Conservation (phyloP, 2,113 vertebrate genomes). For the Serilophus lunatus region DNA sequence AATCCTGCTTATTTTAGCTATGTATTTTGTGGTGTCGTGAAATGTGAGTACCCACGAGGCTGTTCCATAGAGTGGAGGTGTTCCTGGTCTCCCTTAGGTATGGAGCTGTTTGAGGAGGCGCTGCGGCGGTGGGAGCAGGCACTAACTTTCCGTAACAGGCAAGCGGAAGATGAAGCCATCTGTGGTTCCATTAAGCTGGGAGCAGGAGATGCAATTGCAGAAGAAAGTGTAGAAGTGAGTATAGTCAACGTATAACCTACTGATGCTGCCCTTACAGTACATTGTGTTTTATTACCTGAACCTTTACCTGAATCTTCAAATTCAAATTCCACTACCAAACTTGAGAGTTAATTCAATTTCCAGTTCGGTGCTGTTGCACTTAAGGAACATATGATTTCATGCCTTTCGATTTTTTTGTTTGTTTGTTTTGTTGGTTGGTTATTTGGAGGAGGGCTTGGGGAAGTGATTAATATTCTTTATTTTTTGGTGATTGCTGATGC, state of each 20-base stretch:
- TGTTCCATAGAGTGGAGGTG: neutral
- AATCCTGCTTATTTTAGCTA: neutral
- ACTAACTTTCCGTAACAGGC: conserved; percentile 84
- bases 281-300: neutral
- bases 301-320: neutral
- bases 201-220: conserved; percentile 89
- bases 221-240: conserved; percentile 88
- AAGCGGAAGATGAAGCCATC: conserved; percentile 82
- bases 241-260: neutral
- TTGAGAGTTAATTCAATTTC: neutral
- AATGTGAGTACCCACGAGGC: neutral
- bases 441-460: neutral
- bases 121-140: conserved; percentile 93
- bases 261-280: neutral
- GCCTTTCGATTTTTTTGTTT: neutral
- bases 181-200: conserved; percentile 85
- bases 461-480: neutral
- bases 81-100: conserved; percentile 73
- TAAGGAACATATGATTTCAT: neutral
- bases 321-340: neutral
- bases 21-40: neutral
- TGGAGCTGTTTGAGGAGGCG: conserved; percentile 97
- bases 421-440: too few relatives aligned
- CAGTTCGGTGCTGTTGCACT: neutral
- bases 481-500: neutral